phyloP scores from a whole-genome alignment of 2,888 invertebrate genomes.

The Ypsolopha sequella region DNA sequence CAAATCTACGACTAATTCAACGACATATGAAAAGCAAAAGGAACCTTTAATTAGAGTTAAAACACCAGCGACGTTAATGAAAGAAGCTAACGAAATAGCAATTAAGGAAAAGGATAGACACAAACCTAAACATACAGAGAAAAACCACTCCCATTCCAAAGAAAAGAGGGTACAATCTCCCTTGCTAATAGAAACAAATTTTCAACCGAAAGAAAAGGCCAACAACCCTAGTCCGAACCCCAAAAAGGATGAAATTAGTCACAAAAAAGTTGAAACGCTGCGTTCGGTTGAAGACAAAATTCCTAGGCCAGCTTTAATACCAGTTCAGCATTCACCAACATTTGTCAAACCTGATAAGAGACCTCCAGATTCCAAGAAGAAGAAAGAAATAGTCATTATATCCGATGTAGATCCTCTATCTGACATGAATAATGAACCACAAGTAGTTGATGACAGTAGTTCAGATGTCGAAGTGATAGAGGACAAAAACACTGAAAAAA shows the following conservation, averaged over 20 bases:
- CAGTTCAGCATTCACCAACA: conserved; percentile 52
- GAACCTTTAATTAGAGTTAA: conserved; percentile 50
- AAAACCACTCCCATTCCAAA: conserved; percentile 20
- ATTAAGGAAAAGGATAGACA: conserved; percentile 22
- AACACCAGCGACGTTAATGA: conserved; percentile 44
- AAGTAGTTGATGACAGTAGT: conserved; percentile 57
- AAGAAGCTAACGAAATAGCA: conserved; percentile 46
- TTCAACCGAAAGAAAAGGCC: conserved; percentile 32
- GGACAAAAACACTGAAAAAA: conserved; percentile 16
- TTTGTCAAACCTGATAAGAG: conserved; percentile 58
- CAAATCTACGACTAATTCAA: conserved; percentile 5
- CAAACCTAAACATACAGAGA: conserved; percentile 8
- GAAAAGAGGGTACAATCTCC: conserved; percentile 29
- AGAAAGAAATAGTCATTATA: conserved; percentile 49
- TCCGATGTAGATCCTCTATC: conserved; percentile 51
- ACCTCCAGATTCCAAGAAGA: conserved; percentile 51
- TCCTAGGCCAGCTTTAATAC: conserved; percentile 46
- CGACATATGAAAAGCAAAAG: conserved; percentile 21
- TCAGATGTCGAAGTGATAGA: conserved; percentile 63
- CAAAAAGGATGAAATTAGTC: conserved; percentile 35
- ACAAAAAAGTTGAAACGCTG: conserved; percentile 49
- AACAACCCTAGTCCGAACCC: conserved; percentile 31
- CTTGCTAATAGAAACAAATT: conserved; percentile 44
- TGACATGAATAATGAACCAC: conserved; percentile 32
- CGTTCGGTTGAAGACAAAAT: conserved; percentile 49